Conservation (phyloP, 2,888 invertebrate genomes). For the Tetranychus truncatus region DNA sequence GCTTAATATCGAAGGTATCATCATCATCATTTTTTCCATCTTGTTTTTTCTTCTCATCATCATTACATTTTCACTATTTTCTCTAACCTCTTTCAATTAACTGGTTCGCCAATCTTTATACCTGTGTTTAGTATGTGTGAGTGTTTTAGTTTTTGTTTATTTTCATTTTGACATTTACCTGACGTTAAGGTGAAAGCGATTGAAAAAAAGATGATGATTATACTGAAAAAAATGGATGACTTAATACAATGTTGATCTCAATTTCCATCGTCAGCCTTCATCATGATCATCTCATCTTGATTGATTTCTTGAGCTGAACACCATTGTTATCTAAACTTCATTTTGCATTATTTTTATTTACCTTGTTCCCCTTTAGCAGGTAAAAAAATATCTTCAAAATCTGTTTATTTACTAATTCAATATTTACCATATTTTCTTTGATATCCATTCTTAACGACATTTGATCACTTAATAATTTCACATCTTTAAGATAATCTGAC, state of each 20-base stretch:
- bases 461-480: too few relatives aligned
- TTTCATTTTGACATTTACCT: not conserved
- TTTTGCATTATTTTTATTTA: not conserved
- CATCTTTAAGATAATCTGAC: too few relatives aligned
- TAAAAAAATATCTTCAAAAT: too few relatives aligned
- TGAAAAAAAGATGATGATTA: not conserved
- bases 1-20: not conserved
- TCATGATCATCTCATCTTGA: not conserved
- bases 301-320: not conserved
- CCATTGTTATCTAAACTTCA: not conserved
- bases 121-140: not conserved
- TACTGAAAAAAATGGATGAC: not conserved
- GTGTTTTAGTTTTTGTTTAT: not conserved
- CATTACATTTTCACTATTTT: not conserved
- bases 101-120: not conserved
- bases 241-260: not conserved
- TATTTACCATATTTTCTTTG: too few relatives aligned
- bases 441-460: too few relatives aligned
- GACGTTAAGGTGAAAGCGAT: not conserved
- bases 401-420: too few relatives aligned
- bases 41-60: not conserved
- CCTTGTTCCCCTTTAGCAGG: not conserved
- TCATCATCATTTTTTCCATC: not conserved
- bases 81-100: not conserved
- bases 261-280: not conserved